Evolutionary conservation across 2,888 invertebrate genomes (phyloP).

Genomic region (Pyrrhia umbra): DNA sequence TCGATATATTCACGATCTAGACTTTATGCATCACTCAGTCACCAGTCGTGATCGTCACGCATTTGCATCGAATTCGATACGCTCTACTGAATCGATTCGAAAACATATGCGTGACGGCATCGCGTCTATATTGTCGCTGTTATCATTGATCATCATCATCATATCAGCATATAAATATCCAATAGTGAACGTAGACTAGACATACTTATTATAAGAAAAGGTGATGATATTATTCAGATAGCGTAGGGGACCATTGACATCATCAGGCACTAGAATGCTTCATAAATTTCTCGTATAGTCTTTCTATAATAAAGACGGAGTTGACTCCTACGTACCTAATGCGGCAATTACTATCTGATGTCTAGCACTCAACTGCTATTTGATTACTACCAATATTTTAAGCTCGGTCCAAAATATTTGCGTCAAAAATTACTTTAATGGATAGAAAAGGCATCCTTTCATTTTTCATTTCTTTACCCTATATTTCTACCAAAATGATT

Average conservation of each 20-base stretch:
- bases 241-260: not conserved
- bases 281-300: too few species aligned
- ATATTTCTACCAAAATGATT: not conserved
- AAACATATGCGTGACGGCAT: conserved; percentile 45
- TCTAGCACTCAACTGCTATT: too few species aligned
- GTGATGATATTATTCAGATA: not conserved
- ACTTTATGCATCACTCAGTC: conserved; percentile 19
- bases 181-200: not conserved
- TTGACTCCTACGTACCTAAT: too few species aligned
- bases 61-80: conserved; percentile 47
- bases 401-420: too few species aligned
- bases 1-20: conserved; percentile 29
- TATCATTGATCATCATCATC: conserved; percentile 14
- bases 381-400: too few species aligned
- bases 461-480: too few species aligned
- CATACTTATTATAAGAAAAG: not conserved
- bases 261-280: too few species aligned
- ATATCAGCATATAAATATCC: not conserved
- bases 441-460: too few species aligned
- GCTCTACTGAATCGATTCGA: conserved; percentile 51
- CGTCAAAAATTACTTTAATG: too few species aligned
- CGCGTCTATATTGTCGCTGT: conserved; percentile 21
- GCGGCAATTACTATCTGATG: too few species aligned
- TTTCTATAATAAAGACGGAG: not conserved
- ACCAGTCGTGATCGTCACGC: conserved; percentile 46